Conservation (phyloP, 2,113 vertebrate species). For the Elephantulus edwardii region DNA sequence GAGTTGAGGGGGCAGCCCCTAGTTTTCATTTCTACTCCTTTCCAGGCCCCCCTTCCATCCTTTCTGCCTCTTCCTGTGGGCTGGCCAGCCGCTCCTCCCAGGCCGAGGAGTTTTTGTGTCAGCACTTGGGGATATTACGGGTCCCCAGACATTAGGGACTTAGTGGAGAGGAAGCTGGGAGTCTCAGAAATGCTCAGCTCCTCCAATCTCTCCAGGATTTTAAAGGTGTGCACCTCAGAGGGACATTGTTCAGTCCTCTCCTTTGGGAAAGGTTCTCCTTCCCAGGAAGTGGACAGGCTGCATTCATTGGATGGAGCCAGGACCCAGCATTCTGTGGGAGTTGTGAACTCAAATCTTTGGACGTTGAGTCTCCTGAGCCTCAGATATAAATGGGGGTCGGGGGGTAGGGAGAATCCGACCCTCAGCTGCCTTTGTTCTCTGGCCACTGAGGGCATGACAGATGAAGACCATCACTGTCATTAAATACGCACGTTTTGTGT, state of each 20-base stretch:
- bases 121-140: neutral
- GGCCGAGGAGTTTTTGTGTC: neutral
- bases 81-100: neutral
- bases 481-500: neutral
- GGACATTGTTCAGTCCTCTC: neutral
- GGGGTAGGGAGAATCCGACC: neutral
- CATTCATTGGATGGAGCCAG: too few species aligned
- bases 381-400: neutral
- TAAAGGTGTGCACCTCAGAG: neutral
- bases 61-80: neutral
- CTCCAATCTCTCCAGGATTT: neutral
- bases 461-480: neutral
- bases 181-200: neutral
- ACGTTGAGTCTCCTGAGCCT: neutral
- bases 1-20: neutral
- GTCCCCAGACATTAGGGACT: neutral
- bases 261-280: neutral
- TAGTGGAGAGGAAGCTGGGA: neutral
- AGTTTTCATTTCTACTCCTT: neutral
- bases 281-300: neutral
- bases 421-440: neutral
- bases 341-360: neutral
- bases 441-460: neutral
- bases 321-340: neutral
- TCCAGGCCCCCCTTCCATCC: neutral